phyloP scores from a whole-genome alignment of 2,113 vertebrate genomes.

The Sander lucioperca region DNA sequence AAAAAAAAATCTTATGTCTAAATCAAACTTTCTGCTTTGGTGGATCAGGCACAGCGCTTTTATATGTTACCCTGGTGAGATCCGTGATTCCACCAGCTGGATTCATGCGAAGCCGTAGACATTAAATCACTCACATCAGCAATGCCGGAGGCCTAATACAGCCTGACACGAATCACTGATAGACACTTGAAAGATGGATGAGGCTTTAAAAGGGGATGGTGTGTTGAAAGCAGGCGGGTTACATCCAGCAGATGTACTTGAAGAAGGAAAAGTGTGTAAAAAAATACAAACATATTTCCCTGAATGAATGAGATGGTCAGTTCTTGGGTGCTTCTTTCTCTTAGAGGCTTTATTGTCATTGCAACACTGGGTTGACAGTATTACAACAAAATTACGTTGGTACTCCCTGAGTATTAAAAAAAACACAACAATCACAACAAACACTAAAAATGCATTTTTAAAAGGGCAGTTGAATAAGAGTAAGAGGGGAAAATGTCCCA shows the following conservation, averaged over 20 bases:
- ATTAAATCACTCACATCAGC: conserved; percentile 43
- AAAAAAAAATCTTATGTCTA: not conserved
- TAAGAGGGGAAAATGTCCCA: too few relatives aligned
- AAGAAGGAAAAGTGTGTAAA: not conserved
- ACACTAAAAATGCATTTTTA: too few relatives aligned
- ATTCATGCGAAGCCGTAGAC: not conserved
- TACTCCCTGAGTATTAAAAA: too few relatives aligned
- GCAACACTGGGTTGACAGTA: too few relatives aligned
- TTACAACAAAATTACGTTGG: too few relatives aligned
- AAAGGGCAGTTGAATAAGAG: too few relatives aligned
- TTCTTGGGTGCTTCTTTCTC: not conserved
- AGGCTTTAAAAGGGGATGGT: conserved; percentile 1
- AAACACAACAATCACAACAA: too few relatives aligned
- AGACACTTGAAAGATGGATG: conserved; percentile 41
- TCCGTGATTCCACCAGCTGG: not conserved
- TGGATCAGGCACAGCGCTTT: not conserved
- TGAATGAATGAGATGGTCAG: not conserved
- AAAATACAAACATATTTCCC: not conserved
- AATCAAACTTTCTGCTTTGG: not conserved
- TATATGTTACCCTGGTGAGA: not conserved
- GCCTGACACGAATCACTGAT: conserved; percentile 36
- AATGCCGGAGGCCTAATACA: conserved; percentile 23
- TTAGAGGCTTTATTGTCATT: not conserved
- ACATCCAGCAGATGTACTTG: not conserved
- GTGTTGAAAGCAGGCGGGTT: not conserved